Base-by-base conservation (phyloP, 2,113 vertebrate species). In the Hydropotes inermis region DNA sequence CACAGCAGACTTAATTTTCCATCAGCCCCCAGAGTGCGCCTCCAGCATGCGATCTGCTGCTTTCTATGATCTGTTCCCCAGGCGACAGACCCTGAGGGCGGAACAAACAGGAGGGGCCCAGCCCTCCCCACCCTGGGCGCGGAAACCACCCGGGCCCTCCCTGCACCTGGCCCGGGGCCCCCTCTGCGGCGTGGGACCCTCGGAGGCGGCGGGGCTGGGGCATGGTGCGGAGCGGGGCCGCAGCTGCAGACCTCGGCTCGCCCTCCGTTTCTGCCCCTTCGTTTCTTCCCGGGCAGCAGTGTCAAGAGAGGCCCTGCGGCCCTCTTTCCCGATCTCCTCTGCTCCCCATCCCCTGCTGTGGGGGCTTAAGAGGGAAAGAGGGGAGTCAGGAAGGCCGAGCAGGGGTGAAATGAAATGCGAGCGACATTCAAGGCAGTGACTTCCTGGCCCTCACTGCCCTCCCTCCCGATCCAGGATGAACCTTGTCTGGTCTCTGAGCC, bases 261-360 rank as follows among this genome's bases (percentile, higher is more conserved):
- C 50, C 81, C 70, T 57, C 60, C 3, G 2, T 78, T 60, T 28
- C 61, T 70, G 86, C 91, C 76, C 74, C 88, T 89, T 79, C 70
- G 2, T 87, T 94, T 82, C 93, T 92, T 76, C 83, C 70, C 79
- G 74, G 93, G 97, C 97, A 97, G 93, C 95, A 83, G 76, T 93
- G 83, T 70, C 70, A 27, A 27, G 15, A 36, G 91, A 43, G 61
- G 79, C 85, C 83, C 58, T 28, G 23, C 85, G 33, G 96, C 50
- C 81, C 78, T 92, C 64, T 55, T 67, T 78, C 45, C 90, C 1
- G 0, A 58, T 52, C 84, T 45, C 78, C 28, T 43, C 3, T 3
- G 4, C 57, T 55, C 91, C 60, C 39, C 25, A 3, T 33, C 60
- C 87, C 70, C 55, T 87, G 45, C 91, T 12, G 60, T 21, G 14